Conservation (phyloP, 1,140 invertebrate genomes). For the Trinorchestia longiramus region DNA sequence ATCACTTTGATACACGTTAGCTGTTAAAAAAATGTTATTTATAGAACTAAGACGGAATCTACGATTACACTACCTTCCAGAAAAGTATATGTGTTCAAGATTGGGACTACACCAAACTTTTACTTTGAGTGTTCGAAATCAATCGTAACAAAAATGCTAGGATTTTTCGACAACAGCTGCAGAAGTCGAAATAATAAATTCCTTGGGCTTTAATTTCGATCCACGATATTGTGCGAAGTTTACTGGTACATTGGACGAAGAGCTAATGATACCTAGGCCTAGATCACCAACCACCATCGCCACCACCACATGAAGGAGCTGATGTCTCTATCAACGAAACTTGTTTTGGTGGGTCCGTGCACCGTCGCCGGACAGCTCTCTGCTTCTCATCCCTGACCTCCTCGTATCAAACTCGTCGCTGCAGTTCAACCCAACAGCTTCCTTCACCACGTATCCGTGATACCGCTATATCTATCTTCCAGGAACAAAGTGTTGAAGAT, state of each 20-base stretch:
- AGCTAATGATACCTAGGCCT: background rate
- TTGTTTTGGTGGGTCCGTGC: background rate
- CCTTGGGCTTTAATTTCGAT: background rate
- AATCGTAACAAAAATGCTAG: too few relatives aligned
- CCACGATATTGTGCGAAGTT: background rate
- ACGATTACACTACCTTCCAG: too few relatives aligned
- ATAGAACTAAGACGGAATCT: too few relatives aligned
- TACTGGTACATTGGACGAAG: background rate
- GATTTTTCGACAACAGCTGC: background rate
- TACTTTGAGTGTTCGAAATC: too few relatives aligned
- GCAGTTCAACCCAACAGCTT: too few relatives aligned
- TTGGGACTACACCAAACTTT: too few relatives aligned
- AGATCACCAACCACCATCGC: background rate
- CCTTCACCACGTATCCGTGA: background rate
- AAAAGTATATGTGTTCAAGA: too few relatives aligned
- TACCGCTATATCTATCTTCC: background rate
- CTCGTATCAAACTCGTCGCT: background rate
- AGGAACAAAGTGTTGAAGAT: background rate
- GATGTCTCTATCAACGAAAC: background rate
- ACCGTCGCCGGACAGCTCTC: slow-evolving; percentile 3
- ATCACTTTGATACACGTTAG: too few relatives aligned
- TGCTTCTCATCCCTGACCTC: background rate
- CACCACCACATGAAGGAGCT: background rate
- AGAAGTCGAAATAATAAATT: background rate
- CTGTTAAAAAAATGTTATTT: too few relatives aligned